phyloP scores from a whole-genome alignment of 2,888 invertebrate genomes.

The Cactoblastis cactorum region DNA sequence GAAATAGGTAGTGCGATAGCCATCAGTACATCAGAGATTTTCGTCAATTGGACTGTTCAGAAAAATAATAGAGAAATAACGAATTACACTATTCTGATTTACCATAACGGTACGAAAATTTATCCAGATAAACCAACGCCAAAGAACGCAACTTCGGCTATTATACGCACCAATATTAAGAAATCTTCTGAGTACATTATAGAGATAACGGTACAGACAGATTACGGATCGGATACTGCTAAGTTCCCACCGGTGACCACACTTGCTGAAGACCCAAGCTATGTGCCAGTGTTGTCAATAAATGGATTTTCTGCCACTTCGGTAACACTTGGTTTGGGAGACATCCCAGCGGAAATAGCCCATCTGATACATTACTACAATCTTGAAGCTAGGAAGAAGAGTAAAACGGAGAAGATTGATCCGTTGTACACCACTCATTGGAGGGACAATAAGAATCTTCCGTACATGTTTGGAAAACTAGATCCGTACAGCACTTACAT shows the following conservation, averaged over 20 bases:
- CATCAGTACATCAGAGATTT: constrained; percentile 86
- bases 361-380: constrained; percentile 88
- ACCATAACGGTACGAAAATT: constrained; percentile 4
- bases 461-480: constrained; percentile 88
- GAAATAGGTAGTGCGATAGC: constrained; percentile 85
- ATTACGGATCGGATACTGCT: constrained; percentile 78
- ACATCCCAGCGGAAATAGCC: constrained; percentile 82
- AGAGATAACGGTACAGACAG: constrained; percentile 83
- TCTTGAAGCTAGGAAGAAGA: constrained; percentile 81
- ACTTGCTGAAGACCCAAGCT: constrained; percentile 85
- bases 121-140: constrained; percentile 76
- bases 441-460: constrained; percentile 81
- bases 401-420: constrained; percentile 46
- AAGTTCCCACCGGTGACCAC: constrained; percentile 78
- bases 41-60: constrained; percentile 89
- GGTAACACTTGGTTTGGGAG: constrained; percentile 89
- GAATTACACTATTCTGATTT: constrained; percentile 60
- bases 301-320: constrained; percentile 85
- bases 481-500: constrained; percentile 89
- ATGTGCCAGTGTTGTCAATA: constrained; percentile 87
- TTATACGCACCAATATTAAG: constrained; percentile 80
- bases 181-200: constrained; percentile 84
- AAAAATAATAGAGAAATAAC: constrained; percentile 85
- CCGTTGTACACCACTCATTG: constrained; percentile 82
- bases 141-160: constrained; percentile 66